Base-by-base conservation (phyloP, 1,140 invertebrate genomes). In the Odontomachus brunneus region DNA sequence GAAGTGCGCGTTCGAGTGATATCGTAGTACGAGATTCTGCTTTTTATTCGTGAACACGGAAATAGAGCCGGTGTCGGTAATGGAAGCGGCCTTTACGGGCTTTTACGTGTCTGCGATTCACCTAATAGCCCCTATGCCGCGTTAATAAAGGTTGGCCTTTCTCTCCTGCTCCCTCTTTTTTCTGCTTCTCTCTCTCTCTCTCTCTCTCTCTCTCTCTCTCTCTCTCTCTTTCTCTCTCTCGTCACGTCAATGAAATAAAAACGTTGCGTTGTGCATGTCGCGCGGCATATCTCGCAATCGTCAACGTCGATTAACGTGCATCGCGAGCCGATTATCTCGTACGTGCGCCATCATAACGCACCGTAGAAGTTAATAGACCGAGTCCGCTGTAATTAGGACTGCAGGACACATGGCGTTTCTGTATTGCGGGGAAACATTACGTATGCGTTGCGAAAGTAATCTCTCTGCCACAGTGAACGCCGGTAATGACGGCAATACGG, bases 11-110 rank as follows among this genome's bases (percentile, higher is more conserved):
- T 85, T 71, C 51, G 55, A 83, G 44, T 60, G 84, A 85, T 71
- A 69, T 49, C 38, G 60, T 24, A 26, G 59, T 14, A 19, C 26
- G 76, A 44, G 63, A 73, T 82, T 75, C 44, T 57, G 57, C 74
- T 63, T 69, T 73, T 82, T 82, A 85, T 85, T 63, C 78, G 48
- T 19, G 26, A 82, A 69, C 17, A 24, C 69, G 65, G 29, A 87
- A 85, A 71, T 69, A 53, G 44, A 66, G 26, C 38, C 15, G 48
- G 15, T 38, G 60, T 9, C 9, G 38, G 57, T 74, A 82, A 84
- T 57, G 75, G 65, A 82, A 44, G 73, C 33, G 72, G 33, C 55
- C 51, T 71, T 80, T 69, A 29, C 19, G 2, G 55, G 17, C 65
- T 60, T 81, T 29, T 71, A 33, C 19, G 65, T 26, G 51, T 63